phyloP scores from a whole-genome alignment of 2,888 invertebrate genomes.

The Aspidiotus rigidus region DNA sequence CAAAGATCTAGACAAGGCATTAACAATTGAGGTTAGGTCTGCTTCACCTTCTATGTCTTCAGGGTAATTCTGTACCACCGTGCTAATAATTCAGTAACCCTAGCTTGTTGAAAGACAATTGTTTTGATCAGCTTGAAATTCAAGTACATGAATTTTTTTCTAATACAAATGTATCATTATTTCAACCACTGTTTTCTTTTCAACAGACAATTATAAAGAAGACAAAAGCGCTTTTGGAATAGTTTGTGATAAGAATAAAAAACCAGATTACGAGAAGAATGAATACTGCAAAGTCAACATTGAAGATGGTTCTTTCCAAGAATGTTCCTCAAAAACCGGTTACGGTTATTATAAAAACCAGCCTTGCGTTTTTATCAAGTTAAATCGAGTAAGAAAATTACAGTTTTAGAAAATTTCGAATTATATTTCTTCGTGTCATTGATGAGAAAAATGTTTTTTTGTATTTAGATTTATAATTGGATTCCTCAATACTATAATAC shows the following conservation, averaged over 20 bases:
- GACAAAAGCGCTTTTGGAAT: not conserved
- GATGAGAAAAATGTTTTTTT: not conserved
- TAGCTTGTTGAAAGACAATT: no score
- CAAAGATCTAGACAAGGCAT: no score
- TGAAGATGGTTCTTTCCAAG: slow-evolving; percentile 43
- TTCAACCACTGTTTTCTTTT: slow-evolving; percentile 1
- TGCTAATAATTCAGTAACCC: no score
- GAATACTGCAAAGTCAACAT: no score
- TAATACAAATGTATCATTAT: no score
- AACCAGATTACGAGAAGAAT: no score
- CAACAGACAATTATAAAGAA: not conserved
- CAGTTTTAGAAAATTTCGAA: not conserved
- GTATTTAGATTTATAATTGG: slow-evolving; percentile 63
- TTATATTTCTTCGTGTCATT: slow-evolving; percentile 5
- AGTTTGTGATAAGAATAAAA: not conserved
- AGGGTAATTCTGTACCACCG: no score
- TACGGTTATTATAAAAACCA: slow-evolving; percentile 65
- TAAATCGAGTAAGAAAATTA: slow-evolving; percentile 58
- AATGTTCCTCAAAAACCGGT: slow-evolving; percentile 45
- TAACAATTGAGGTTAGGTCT: no score
- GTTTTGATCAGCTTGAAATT: no score
- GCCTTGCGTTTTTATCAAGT: slow-evolving; percentile 75
- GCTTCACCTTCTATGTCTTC: no score
- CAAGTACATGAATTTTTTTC: not conserved
- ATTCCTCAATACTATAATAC: slow-evolving; percentile 55